Percentiles rank a stretch among this genome's conserved stretches.
Evolutionary conservation across 92 coral and sea anemone species (phyloP).

Genomic region (Nematostella vectensis): DNA sequence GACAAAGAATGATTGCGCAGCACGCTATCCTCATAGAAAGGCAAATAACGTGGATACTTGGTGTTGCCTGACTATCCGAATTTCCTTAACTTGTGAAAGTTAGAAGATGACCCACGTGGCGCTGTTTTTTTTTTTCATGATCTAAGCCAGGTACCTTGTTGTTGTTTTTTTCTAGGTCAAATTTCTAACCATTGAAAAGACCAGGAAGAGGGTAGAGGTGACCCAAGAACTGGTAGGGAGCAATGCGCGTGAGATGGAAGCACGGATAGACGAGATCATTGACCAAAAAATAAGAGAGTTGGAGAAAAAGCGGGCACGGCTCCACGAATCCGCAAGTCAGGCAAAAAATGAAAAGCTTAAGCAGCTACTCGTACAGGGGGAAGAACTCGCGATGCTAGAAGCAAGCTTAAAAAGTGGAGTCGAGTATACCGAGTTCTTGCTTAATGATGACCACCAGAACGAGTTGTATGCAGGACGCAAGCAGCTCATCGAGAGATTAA

Average conservation of each 20-base stretch:
- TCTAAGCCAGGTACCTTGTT: no score
- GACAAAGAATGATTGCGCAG: no score
- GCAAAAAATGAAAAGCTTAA: slow-evolving; percentile 13
- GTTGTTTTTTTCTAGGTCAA: no score
- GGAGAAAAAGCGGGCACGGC: neutral
- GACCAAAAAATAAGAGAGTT: slow-evolving; percentile 5
- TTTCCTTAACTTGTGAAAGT: no score
- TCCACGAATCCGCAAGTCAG: slow-evolving; percentile 2
- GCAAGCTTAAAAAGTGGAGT: slow-evolving; percentile 13
- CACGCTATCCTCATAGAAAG: no score
- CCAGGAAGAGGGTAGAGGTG: slow-evolving; percentile 4
- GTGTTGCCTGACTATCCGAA: no score
- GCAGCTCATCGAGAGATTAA: slow-evolving; percentile 6
- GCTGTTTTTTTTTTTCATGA: no score
- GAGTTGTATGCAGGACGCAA: slow-evolving; percentile 14
- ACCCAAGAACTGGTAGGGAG: slow-evolving; percentile 12
- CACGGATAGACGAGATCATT: slow-evolving; percentile 8
- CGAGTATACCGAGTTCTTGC: slow-evolving; percentile 19
- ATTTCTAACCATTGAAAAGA: neutral
- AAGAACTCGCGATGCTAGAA: neutral
- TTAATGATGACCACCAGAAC: slow-evolving; percentile 17
- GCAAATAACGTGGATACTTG: no score
- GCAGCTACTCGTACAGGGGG: slow-evolving; percentile 9
- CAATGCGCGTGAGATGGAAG: slow-evolving; percentile 9
- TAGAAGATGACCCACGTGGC: no score